phyloP scores from a whole-genome alignment of 2,797 vertebrate genomes.

The Falco novaeseelandiae region DNA sequence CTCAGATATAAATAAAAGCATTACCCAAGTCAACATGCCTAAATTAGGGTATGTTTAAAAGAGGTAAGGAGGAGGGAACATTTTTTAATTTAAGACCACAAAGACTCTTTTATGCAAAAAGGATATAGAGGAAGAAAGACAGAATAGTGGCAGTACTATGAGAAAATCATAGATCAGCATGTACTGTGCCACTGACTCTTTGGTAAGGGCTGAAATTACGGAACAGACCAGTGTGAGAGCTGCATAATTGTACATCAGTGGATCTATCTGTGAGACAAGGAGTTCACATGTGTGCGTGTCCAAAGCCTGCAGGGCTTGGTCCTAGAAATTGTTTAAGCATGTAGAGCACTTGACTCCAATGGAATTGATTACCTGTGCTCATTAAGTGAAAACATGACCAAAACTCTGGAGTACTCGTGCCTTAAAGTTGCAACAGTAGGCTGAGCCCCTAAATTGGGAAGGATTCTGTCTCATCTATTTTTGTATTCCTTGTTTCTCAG shows the following conservation, averaged over 20 bases:
- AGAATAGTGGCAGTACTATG: neutral
- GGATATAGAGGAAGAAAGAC: neutral
- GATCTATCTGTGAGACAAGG: neutral
- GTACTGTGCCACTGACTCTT: neutral
- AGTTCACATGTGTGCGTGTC: rapidly evolving
- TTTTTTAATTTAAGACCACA: neutral
- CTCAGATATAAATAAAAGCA: constrained; percentile 52
- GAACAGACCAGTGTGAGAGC: neutral
- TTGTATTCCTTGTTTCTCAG: neutral
- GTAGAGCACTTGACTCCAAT: neutral
- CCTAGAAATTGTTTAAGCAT: neutral
- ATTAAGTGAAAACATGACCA: neutral
- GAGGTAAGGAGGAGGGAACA: neutral
- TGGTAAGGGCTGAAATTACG: neutral
- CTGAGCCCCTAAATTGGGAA: neutral
- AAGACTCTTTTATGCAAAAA: neutral
- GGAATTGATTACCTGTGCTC: neutral
- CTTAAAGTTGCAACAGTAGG: neutral
- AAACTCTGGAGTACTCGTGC: neutral
- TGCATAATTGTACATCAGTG: neutral
- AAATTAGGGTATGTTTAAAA: constrained; percentile 43
- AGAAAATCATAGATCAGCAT: neutral
- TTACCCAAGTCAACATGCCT: constrained; percentile 34
- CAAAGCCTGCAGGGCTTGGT: neutral
- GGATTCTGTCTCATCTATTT: neutral